These are phyloP conservation scores for Noctua comes DNA, from an alignment of 2,888 invertebrate species.

Conservation along the genomic window DNA sequence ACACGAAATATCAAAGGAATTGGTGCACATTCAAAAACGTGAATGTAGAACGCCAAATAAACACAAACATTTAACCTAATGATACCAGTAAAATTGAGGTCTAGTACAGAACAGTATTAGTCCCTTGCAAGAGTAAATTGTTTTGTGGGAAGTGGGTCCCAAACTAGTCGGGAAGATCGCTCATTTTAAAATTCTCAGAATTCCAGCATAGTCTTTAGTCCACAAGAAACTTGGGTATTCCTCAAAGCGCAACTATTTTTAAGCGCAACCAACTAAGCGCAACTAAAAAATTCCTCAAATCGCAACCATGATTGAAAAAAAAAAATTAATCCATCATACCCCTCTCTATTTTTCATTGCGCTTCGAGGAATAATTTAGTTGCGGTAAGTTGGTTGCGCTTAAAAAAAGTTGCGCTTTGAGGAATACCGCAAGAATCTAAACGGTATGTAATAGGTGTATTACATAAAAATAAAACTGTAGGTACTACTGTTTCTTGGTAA, in stretches of 20 bases:
- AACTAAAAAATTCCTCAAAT: no score
- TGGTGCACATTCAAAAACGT: neutral
- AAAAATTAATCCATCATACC: no score
- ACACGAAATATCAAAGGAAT: neutral
- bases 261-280: no score
- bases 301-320: no score
- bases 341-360: no score
- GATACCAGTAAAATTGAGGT: neutral
- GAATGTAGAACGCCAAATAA: neutral
- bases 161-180: neutral
- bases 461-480: neutral
- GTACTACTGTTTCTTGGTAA: constrained; percentile 11
- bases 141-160: neutral
- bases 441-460: neutral
- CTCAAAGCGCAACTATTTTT: no score
- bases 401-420: no score
- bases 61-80: neutral
- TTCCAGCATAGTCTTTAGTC: neutral
- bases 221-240: neutral
- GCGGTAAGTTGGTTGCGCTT: no score
- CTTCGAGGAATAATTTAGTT: no score
- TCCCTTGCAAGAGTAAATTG: neutral
- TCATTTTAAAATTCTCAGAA: neutral
- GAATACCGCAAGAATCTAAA: no score
- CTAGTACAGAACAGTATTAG: neutral